Conservation (phyloP, 2,888 invertebrate species). For the Lasioglossum vierecki region DNA sequence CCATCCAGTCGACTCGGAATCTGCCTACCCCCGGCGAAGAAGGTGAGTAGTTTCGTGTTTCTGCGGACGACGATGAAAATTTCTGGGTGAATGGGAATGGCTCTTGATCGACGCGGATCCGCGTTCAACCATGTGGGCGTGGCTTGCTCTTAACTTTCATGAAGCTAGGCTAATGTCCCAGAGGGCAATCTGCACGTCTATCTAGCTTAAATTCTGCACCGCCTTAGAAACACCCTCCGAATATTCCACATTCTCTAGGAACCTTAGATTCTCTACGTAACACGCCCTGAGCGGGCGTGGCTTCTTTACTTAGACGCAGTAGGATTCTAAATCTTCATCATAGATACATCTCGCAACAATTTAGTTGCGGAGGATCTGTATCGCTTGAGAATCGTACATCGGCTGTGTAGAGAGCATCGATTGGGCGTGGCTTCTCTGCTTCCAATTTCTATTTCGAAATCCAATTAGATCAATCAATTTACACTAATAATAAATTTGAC, state of each 20-base stretch:
- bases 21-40: constrained; percentile 84
- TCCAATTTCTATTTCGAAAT: background rate
- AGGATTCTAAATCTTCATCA: no score
- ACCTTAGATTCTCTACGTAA: no score
- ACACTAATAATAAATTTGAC: background rate
- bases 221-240: no score
- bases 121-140: background rate
- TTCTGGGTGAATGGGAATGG: constrained; percentile 13
- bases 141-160: background rate
- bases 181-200: background rate
- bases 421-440: background rate
- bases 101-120: background rate
- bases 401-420: background rate
- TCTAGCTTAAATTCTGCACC: background rate
- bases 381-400: background rate
- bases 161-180: background rate
- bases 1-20: constrained; percentile 84
- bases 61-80: background rate
- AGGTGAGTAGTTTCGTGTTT: constrained; percentile 76
- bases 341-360: no score
- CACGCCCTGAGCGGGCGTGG: no score
- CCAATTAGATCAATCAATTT: background rate
- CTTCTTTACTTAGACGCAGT: no score
- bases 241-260: no score
- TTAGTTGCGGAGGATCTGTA: background rate